phyloP scores from a whole-genome alignment of 2,888 invertebrate genomes.

The Cheilosia impressa region DNA sequence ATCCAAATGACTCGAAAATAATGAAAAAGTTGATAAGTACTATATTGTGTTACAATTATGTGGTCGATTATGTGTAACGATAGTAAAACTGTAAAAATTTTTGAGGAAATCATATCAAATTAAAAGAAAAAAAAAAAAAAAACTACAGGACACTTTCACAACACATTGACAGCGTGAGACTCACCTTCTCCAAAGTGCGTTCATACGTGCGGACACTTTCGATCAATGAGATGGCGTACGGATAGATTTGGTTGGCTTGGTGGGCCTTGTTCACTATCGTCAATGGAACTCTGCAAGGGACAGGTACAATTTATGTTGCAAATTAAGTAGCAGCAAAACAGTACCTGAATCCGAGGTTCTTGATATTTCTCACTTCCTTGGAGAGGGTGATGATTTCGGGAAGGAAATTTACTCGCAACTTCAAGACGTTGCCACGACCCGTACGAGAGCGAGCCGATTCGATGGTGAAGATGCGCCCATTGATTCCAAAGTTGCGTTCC shows the following conservation, averaged over 20 bases:
- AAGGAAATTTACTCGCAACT: slow-evolving; percentile 96
- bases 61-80: slow-evolving; percentile 62
- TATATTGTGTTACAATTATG: slow-evolving; percentile 44
- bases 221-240: slow-evolving; percentile 98
- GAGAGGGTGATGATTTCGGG: slow-evolving; percentile 99
- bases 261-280: slow-evolving; percentile 99
- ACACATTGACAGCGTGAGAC: slow-evolving; percentile 55
- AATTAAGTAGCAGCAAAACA: slow-evolving; percentile 83
- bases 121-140: slow-evolving; percentile 13
- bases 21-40: slow-evolving; percentile 37
- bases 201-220: slow-evolving; percentile 99
- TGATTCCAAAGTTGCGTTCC: slow-evolving; percentile 96
- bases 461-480: slow-evolving; percentile 97
- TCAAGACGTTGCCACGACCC: slow-evolving; percentile 93
- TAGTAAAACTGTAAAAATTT: slow-evolving; percentile 49
- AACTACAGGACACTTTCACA: slow-evolving; percentile 54
- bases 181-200: slow-evolving; percentile 97
- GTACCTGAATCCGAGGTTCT: slow-evolving; percentile 94
- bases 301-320: slow-evolving; percentile 79
- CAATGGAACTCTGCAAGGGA: slow-evolving; percentile 91
- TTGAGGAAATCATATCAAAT: slow-evolving; percentile 10
- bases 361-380: slow-evolving; percentile 98
- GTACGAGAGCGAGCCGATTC: slow-evolving; percentile 91
- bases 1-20: slow-evolving; percentile 31
- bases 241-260: slow-evolving; percentile 98